Percentiles rank a stretch among this genome's conserved stretches.
These are phyloP conservation scores for Toxotes jaculatrix DNA, from an alignment of 2,113 vertebrate species.

Conservation along the genomic window DNA sequence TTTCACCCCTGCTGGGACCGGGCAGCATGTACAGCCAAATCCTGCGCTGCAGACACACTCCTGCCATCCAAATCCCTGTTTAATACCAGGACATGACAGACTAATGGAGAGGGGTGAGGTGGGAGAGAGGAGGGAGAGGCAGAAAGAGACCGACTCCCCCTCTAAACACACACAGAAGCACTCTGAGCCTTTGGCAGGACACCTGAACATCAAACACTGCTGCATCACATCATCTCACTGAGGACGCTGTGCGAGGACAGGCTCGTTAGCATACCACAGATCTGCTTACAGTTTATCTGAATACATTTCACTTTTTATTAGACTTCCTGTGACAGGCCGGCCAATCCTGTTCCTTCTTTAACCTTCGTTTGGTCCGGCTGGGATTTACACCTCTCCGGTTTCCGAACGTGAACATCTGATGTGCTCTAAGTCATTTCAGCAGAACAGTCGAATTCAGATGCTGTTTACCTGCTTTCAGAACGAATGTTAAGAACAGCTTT, in stretches of 20 bases:
- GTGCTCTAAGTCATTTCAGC: no score
- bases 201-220: slow-evolving; percentile 25
- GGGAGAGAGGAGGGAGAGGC: neutral
- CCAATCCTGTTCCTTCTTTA: no score
- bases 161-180: neutral
- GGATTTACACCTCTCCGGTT: no score
- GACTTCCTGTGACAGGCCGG: no score
- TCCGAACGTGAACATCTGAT: no score
- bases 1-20: slow-evolving; percentile 42
- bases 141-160: neutral
- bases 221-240: neutral
- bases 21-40: slow-evolving; percentile 56
- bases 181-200: slow-evolving; percentile 7
- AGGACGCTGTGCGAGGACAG: neutral
- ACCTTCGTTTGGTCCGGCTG: no score
- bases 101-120: slow-evolving; percentile 39
- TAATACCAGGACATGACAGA: slow-evolving; percentile 58
- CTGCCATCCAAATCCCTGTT: slow-evolving; percentile 61
- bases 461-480: no score
- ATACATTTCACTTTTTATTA: neutral
- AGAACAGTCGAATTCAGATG: no score
- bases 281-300: neutral
- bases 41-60: slow-evolving; percentile 51
- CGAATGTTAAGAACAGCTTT: neutral
- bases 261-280: neutral